phyloP scores from a whole-genome alignment of 1,140 invertebrate genomes.

The Lamellibrachia luymesi region DNA sequence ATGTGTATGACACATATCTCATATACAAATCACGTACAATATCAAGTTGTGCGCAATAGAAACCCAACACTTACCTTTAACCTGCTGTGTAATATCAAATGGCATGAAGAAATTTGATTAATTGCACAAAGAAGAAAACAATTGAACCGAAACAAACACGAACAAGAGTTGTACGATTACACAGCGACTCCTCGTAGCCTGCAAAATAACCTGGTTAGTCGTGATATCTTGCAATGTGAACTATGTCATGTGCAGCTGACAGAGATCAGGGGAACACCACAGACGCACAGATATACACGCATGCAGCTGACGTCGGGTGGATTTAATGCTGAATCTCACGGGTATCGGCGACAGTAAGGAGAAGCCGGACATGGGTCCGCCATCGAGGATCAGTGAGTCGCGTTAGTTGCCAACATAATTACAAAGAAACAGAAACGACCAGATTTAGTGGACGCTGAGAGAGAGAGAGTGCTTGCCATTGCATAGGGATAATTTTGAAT shows the following conservation, averaged over 20 bases:
- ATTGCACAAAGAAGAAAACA: neutral
- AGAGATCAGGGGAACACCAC: neutral
- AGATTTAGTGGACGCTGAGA: neutral
- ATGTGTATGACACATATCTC: neutral
- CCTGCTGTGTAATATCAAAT: neutral
- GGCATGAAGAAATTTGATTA: neutral
- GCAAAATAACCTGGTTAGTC: neutral
- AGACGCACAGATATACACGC: neutral
- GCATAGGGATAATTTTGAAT: slow-evolving; percentile 5
- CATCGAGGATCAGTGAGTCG: neutral
- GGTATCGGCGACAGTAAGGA: neutral
- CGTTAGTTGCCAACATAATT: slow-evolving; percentile 34
- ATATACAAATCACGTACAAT: neutral
- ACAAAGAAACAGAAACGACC: slow-evolving; percentile 24
- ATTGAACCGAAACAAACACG: neutral
- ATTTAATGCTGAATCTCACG: slow-evolving; percentile 5
- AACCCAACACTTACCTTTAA: neutral
- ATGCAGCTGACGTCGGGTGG: neutral
- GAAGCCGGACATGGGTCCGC: neutral
- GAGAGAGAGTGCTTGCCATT: neutral
- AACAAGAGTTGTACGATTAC: neutral
- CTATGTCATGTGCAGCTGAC: neutral
- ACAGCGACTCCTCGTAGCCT: neutral
- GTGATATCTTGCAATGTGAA: neutral
- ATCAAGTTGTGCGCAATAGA: neutral